Percentiles rank a stretch among this genome's conserved stretches.
Evolutionary conservation across 1,140 invertebrate species (phyloP).

Genomic region (Oreohelix idahoensis): DNA sequence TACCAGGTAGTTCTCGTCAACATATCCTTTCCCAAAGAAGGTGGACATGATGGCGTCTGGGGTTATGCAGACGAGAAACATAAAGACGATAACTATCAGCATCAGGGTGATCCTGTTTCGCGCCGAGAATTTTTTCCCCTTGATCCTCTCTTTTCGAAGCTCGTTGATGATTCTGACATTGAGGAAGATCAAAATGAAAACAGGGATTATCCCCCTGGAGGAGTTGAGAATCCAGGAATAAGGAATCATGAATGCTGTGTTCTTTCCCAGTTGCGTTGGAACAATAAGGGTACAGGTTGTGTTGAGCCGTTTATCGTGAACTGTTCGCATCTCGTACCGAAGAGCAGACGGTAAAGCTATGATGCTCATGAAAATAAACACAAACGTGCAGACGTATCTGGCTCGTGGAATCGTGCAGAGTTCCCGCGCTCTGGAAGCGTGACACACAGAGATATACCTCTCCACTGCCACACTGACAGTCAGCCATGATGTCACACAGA

Average conservation of each 20-base stretch:
- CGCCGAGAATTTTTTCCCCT: constrained; percentile 63
- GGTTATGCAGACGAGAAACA: constrained; percentile 84
- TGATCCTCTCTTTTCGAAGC: constrained; percentile 74
- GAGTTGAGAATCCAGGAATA: constrained; percentile 81
- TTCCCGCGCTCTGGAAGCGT: constrained; percentile 87
- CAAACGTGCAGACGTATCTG: constrained; percentile 57
- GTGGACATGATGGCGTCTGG: constrained; percentile 80
- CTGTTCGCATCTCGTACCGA: constrained; percentile 59
- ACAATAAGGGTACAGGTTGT: constrained; percentile 49
- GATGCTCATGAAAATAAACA: constrained; percentile 65
- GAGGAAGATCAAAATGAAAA: constrained; percentile 65
- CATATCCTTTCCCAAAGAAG: constrained; percentile 69
- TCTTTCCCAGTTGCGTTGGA: constrained; percentile 67
- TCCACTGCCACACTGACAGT: constrained; percentile 95
- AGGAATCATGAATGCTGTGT: constrained; percentile 77
- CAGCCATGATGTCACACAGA: constrained; percentile 84
- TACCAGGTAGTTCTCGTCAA: constrained; percentile 71
- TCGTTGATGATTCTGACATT: constrained; percentile 82
- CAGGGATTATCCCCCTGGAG: constrained; percentile 79
- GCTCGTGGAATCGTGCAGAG: constrained; percentile 82
- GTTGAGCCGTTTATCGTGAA: constrained; percentile 47
- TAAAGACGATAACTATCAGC: constrained; percentile 83
- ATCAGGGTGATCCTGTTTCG: constrained; percentile 81
- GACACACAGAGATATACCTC: constrained; percentile 94
- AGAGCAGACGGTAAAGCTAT: constrained; percentile 66